Percentiles rank a stretch among this genome's conserved stretches.
These are phyloP conservation scores for Hymenopus coronatus DNA, from an alignment of 2,888 invertebrate species.

Conservation along the genomic window DNA sequence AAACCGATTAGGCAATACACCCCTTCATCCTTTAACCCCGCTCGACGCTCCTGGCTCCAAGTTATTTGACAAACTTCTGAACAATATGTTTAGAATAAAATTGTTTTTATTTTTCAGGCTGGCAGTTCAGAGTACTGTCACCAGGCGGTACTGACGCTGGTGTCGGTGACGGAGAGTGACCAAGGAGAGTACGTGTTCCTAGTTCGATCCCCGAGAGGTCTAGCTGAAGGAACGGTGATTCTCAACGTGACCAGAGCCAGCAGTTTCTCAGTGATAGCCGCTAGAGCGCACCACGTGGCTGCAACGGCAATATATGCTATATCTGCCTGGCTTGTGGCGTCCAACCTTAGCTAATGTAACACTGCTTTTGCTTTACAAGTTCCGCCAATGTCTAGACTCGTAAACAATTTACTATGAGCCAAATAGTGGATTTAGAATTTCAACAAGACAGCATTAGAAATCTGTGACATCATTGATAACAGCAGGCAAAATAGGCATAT, in stretches of 20 bases:
- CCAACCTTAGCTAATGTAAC: background rate
- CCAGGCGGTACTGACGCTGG: constrained; percentile 58
- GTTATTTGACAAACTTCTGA: too few relatives aligned
- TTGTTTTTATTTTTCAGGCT: constrained; percentile 48
- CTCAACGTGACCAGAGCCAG: constrained; percentile 56
- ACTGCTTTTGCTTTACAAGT: background rate
- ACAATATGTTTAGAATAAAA: background rate
- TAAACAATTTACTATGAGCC: too few relatives aligned
- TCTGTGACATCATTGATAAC: background rate
- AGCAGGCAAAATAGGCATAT: background rate
- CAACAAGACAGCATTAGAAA: too few relatives aligned
- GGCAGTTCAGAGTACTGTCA: constrained; percentile 57
- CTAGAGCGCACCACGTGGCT: constrained; percentile 16
- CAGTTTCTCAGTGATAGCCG: constrained; percentile 25
- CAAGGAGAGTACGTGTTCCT: constrained; percentile 63
- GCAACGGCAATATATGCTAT: background rate
- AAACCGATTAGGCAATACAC: too few relatives aligned
- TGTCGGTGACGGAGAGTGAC: constrained; percentile 56
- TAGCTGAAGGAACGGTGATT: constrained; percentile 60
- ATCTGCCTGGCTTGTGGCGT: background rate
- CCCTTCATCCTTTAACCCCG: too few relatives aligned
- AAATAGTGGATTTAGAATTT: too few relatives aligned
- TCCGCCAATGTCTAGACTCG: background rate
- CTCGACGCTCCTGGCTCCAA: too few relatives aligned
- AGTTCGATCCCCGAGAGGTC: constrained; percentile 60